These are phyloP conservation scores for Plectrocnemia conspersa DNA, from an alignment of 1,140 invertebrate genomes.

Conservation along the genomic window DNA sequence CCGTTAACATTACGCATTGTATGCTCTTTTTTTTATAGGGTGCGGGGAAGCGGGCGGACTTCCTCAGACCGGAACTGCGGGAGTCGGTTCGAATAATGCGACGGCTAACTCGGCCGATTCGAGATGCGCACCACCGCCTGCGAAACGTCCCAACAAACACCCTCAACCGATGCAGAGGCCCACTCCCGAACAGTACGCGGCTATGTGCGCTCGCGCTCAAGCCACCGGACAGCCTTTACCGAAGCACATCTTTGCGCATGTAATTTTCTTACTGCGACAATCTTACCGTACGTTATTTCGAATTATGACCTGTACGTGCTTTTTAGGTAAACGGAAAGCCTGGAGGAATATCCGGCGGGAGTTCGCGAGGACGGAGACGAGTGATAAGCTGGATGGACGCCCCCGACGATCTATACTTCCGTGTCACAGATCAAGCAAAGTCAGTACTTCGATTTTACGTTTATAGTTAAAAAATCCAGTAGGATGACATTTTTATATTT, in stretches of 20 bases:
- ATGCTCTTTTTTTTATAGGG: too few species aligned
- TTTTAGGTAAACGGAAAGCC: slow-evolving; percentile 65
- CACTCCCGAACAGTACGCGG: slow-evolving; percentile 60
- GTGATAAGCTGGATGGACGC: slow-evolving; percentile 97
- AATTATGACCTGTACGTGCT: slow-evolving; percentile 1
- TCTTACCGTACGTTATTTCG: neutral
- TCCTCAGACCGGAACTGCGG: slow-evolving; percentile 29
- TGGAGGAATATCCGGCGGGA: slow-evolving; percentile 61
- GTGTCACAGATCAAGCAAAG: slow-evolving; percentile 85
- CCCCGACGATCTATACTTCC: slow-evolving; percentile 94
- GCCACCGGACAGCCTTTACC: slow-evolving; percentile 59
- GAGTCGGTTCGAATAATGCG: neutral
- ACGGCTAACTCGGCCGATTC: slow-evolving; percentile 30
- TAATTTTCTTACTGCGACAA: slow-evolving; percentile 38
- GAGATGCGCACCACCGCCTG: slow-evolving; percentile 51
- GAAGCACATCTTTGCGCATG: slow-evolving; percentile 58
- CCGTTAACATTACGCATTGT: too few species aligned
- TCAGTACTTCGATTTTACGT: slow-evolving; percentile 50
- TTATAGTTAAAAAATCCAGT: neutral
- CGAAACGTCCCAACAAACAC: slow-evolving; percentile 66
- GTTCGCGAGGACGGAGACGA: slow-evolving; percentile 66
- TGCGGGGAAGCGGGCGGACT: too few species aligned
- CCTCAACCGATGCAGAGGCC: slow-evolving; percentile 63
- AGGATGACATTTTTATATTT: neutral
- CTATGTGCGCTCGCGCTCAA: slow-evolving; percentile 58